Conservation (phyloP, 2,888 invertebrate species). For the Eupithecia subfuscata region DNA sequence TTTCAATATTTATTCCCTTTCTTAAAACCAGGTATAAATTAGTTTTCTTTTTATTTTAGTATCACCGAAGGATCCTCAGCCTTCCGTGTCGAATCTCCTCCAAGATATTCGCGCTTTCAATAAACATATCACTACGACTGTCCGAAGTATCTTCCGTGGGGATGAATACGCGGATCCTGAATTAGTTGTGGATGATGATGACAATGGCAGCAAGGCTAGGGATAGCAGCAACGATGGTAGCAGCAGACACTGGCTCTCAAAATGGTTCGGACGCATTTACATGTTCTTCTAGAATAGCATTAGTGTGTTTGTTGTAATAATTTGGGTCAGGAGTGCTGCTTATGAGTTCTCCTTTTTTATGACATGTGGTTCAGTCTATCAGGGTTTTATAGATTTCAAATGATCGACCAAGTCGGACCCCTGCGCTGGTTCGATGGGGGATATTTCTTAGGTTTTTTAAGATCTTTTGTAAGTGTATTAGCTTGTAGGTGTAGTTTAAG, state of each 20-base stretch:
- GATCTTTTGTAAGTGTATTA: not conserved
- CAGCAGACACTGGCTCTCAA: constrained; percentile 49
- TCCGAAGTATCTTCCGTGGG: not conserved
- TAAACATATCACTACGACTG: constrained; percentile 13
- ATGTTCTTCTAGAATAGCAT: not conserved
- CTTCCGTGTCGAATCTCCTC: constrained; percentile 61
- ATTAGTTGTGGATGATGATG: constrained; percentile 40
- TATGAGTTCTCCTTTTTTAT: not conserved
- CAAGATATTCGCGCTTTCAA: constrained; percentile 55
- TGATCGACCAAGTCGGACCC: not conserved
- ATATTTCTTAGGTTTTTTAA: not conserved
- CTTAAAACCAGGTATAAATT: not conserved
- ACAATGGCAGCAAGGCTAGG: constrained; percentile 36
- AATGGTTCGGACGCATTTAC: constrained; percentile 48
- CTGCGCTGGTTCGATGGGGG: constrained; percentile 6
- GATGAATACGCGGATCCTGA: constrained; percentile 35
- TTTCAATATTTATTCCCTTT: not conserved
- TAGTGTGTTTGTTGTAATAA: not conserved
- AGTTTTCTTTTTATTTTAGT: constrained; percentile 50
- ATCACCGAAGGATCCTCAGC: constrained; percentile 60
- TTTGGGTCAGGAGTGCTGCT: not conserved
- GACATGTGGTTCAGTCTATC: not conserved
- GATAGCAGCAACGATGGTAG: not conserved
- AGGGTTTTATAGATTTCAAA: not conserved
- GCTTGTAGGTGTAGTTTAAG: not conserved